Conservation (phyloP, 2,797 vertebrate genomes). For the Limnodromus scolopaceus region DNA sequence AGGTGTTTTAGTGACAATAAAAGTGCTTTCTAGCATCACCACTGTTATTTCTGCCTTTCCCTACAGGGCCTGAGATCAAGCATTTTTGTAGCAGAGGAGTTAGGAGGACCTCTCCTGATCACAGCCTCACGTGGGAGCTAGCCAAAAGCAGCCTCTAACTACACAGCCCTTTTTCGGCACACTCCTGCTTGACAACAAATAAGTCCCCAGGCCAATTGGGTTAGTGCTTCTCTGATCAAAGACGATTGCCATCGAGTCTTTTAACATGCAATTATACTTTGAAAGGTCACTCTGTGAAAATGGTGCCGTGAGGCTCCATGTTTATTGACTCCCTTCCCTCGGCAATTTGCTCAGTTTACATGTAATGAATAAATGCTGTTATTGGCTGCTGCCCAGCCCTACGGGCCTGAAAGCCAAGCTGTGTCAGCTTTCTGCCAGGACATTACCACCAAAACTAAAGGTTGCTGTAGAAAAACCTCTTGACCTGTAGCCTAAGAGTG, state of each 20-base stretch:
- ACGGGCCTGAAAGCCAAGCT: neutral
- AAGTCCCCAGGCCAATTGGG: neutral
- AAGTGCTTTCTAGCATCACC: neutral
- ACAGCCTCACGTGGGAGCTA: neutral
- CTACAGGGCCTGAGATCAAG: neutral
- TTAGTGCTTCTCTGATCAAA: neutral
- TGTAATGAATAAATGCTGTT: slow-evolving; percentile 15
- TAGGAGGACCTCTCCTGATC: neutral
- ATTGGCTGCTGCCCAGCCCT: slow-evolving; percentile 13
- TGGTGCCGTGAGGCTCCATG: neutral
- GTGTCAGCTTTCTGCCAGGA: neutral
- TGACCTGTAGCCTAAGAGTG: neutral
- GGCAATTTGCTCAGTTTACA: slow-evolving; percentile 47
- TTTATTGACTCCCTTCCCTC: slow-evolving; percentile 32
- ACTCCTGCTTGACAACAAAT: neutral
- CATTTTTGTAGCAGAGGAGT: neutral
- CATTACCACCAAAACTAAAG: neutral
- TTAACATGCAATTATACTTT: slow-evolving; percentile 27
- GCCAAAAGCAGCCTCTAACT: neutral
- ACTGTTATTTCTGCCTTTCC: neutral
- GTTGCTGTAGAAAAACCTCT: neutral
- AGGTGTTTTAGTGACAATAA: neutral
- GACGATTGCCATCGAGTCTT: neutral
- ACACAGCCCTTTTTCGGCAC: neutral
- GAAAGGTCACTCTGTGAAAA: slow-evolving; percentile 46